phyloP scores from a whole-genome alignment of 2,888 invertebrate genomes.

The Trissonchulus latispiculum region DNA sequence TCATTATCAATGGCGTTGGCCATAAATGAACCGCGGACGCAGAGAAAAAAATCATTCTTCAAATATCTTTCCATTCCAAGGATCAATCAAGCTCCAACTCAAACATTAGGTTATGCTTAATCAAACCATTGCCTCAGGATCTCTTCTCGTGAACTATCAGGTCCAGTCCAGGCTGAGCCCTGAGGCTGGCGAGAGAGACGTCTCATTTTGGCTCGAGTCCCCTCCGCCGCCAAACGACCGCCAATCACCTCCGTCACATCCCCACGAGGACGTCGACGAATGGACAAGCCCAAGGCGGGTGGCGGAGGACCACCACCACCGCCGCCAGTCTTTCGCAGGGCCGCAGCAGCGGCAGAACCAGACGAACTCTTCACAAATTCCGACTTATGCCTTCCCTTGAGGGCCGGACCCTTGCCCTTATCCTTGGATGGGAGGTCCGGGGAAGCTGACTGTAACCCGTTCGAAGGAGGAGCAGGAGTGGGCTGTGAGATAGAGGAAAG shows the following conservation, averaged over 20 bases:
- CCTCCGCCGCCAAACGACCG: neutral
- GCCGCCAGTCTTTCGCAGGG: neutral
- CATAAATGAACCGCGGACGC: too few relatives aligned
- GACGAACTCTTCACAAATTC: neutral
- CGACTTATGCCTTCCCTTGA: neutral
- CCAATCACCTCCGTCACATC: neutral
- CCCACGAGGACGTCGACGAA: neutral
- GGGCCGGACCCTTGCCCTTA: neutral
- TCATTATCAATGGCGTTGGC: too few relatives aligned
- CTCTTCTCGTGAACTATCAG: neutral
- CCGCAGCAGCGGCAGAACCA: neutral
- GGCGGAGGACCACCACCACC: neutral
- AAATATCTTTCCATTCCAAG: too few relatives aligned
- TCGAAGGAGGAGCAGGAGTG: neutral
- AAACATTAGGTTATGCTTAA: too few relatives aligned
- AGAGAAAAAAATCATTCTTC: too few relatives aligned
- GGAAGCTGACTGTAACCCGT: too few relatives aligned
- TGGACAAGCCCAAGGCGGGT: neutral
- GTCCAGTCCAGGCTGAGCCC: too few relatives aligned
- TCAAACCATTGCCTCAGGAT: neutral
- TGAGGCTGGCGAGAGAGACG: too few relatives aligned
- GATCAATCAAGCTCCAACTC: too few relatives aligned
- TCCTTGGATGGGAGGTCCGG: too few relatives aligned
- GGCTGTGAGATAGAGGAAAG: neutral
- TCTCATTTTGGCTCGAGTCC: neutral